phyloP scores from a whole-genome alignment of 2,797 vertebrate genomes.

The Dendrocincla fuliginosa region DNA sequence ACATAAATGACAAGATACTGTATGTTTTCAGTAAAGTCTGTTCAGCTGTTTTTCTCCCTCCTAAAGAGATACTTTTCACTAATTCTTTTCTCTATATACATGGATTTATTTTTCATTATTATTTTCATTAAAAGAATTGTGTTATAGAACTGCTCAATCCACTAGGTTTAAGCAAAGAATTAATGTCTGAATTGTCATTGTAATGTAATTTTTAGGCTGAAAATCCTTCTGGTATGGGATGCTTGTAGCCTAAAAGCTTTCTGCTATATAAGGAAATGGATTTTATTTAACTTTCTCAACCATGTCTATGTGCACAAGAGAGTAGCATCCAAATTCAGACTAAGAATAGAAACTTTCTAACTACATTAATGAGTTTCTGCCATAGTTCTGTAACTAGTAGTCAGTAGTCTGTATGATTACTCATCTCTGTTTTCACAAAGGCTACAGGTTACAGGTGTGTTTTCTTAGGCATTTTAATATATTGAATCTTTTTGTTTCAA shows the following conservation, averaged over 20 bases:
- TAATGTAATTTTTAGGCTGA: constrained; percentile 31
- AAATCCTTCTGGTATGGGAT: constrained; percentile 5
- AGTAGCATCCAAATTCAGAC: neutral
- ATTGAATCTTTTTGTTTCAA: neutral
- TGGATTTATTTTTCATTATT: constrained; percentile 36
- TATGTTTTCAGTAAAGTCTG: neutral
- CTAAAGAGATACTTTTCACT: neutral
- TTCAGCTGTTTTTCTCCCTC: neutral
- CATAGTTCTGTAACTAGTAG: neutral
- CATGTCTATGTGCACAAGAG: neutral
- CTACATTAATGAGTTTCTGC: neutral
- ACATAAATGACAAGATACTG: neutral
- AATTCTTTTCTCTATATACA: neutral
- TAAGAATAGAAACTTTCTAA: constrained; percentile 25
- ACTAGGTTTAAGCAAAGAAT: neutral
- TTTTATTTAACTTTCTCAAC: constrained; percentile 35
- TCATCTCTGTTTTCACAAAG: neutral
- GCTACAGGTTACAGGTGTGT: neutral
- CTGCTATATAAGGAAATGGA: constrained; percentile 40
- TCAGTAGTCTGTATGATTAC: neutral
- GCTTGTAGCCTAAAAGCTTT: constrained; percentile 27
- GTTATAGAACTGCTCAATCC: neutral
- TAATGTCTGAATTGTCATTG: constrained; percentile 24
- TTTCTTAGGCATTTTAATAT: neutral
- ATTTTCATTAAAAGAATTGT: constrained; percentile 30